These are phyloP conservation scores for Brotogeris chrysoptera DNA, from an alignment of 2,797 vertebrate species.

Conservation along the genomic window DNA sequence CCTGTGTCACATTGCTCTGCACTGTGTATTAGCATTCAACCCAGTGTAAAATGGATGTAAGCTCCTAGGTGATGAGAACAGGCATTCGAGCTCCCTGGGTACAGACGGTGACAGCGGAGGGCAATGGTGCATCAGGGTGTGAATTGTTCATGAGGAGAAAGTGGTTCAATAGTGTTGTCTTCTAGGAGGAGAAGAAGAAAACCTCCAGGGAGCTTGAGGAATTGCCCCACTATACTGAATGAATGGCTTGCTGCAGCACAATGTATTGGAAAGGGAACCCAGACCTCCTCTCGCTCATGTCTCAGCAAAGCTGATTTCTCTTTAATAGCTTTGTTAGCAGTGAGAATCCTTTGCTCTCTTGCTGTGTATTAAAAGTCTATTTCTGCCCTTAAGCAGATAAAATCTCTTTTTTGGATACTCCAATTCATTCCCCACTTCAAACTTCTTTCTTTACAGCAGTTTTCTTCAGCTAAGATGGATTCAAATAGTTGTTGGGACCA, in stretches of 20 bases:
- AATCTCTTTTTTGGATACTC: background rate
- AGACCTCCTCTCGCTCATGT: background rate
- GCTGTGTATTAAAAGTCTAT: background rate
- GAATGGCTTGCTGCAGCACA: background rate
- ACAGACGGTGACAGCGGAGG: rapidly evolving
- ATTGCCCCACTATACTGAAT: background rate
- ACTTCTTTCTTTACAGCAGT: background rate
- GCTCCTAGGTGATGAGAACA: background rate
- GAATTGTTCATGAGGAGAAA: background rate
- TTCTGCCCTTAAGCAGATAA: background rate
- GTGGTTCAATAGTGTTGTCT: background rate
- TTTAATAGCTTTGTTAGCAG: background rate
- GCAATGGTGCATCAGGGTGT: background rate
- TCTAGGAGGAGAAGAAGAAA: background rate
- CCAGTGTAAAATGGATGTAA: background rate
- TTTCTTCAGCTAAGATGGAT: background rate
- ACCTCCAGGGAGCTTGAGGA: background rate
- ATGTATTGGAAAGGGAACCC: background rate
- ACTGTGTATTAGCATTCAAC: rapidly evolving
- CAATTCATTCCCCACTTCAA: background rate
- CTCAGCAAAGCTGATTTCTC: background rate
- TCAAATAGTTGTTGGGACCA: background rate
- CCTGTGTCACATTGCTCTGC: rapidly evolving
- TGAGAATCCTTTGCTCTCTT: background rate
- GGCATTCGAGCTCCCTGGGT: rapidly evolving